Percentiles rank a stretch among this genome's conserved stretches.
Evolutionary conservation across 1,140 invertebrate genomes (phyloP).

Genomic region (Ceratosolen solmsi): DNA sequence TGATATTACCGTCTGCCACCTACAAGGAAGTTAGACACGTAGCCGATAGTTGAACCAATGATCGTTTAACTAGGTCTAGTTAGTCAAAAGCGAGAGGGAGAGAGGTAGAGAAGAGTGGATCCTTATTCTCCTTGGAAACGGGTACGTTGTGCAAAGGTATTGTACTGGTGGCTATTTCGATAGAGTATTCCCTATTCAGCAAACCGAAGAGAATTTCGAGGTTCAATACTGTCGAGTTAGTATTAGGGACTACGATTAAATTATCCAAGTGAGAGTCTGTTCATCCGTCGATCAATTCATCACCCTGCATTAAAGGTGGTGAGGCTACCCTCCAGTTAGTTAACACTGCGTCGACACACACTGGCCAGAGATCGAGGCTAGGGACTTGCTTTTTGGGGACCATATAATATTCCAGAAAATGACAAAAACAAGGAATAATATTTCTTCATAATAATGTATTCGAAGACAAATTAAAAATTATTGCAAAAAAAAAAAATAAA

Average conservation of each 20-base stretch:
- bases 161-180: conserved; percentile 61
- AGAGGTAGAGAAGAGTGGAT: background rate
- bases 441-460: too few species aligned
- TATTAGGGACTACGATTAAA: conserved; percentile 74
- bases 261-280: conserved; percentile 64
- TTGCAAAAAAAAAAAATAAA: too few species aligned
- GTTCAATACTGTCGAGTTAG: conserved; percentile 65
- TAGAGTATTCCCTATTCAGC: conserved; percentile 69
- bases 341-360: too few species aligned
- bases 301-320: too few species aligned
- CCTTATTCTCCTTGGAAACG: conserved; percentile 1
- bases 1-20: conserved; percentile 1
- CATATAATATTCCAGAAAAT: too few species aligned
- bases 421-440: too few species aligned
- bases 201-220: conserved; percentile 72
- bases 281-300: conserved; percentile 13
- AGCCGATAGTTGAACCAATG: conserved; percentile 50
- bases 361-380: too few species aligned
- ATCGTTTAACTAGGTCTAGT: conserved; percentile 65
- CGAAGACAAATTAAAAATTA: too few species aligned
- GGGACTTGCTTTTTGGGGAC: too few species aligned
- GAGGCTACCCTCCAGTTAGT: too few species aligned
- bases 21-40: conserved; percentile 5
- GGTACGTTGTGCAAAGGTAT: conserved; percentile 60
- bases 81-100: conserved; percentile 58